A percentile compares a stretch with the other conserved stretches of the same genome.
These are phyloP conservation scores for Vesta saturnalis DNA, from an alignment of 2,888 invertebrate species.

Conservation along the genomic window DNA sequence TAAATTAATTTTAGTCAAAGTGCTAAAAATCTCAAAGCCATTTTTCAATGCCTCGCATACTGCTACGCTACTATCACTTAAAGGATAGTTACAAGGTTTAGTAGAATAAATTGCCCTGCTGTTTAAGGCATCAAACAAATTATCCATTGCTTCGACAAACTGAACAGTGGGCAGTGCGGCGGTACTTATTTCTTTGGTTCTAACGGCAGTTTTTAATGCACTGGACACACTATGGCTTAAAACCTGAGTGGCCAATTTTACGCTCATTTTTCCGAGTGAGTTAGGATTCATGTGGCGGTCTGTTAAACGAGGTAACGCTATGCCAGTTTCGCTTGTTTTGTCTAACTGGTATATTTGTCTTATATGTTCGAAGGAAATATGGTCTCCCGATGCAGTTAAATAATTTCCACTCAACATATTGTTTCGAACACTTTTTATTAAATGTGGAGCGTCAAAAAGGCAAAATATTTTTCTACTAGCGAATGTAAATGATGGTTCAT, in stretches of 20 bases:
- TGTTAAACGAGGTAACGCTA: too few relatives aligned
- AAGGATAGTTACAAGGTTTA: not conserved
- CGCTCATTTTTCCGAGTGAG: not conserved
- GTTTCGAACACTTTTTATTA: slow-evolving; percentile 11
- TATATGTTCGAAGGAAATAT: too few relatives aligned
- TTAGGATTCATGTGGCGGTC: not conserved
- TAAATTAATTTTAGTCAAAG: not conserved
- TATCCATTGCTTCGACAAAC: too few relatives aligned
- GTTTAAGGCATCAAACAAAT: not conserved
- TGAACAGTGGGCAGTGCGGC: not conserved
- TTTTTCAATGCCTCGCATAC: not conserved
- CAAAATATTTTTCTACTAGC: too few relatives aligned
- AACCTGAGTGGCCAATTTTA: too few relatives aligned
- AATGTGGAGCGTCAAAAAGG: slow-evolving; percentile 11
- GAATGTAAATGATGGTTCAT: too few relatives aligned
- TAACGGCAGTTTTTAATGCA: not conserved
- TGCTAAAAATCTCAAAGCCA: not conserved
- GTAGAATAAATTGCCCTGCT: not conserved
- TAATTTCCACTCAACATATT: slow-evolving; percentile 9
- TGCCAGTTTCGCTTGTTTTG: too few relatives aligned
- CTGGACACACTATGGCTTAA: too few relatives aligned
- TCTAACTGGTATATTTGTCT: too few relatives aligned
- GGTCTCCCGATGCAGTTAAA: not conserved
- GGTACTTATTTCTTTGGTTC: not conserved
- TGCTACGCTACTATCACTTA: too few relatives aligned